Percentiles rank a stretch among this genome's conserved stretches.
phyloP scores from a whole-genome alignment of 2,797 vertebrate species.

The Hemibagrus guttatus region DNA sequence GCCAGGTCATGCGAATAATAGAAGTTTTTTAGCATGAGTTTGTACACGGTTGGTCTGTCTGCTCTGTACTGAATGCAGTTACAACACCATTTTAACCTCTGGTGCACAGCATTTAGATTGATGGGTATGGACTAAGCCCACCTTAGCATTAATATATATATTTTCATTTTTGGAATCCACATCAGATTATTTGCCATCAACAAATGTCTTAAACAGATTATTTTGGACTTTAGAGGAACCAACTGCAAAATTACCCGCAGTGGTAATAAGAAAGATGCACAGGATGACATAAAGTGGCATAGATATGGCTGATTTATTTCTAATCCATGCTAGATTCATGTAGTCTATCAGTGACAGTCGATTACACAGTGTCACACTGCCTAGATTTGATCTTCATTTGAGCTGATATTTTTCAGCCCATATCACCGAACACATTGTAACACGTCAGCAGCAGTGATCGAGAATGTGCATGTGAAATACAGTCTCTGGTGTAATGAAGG shows the following conservation, averaged over 20 bases:
- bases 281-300: no score
- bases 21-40: not conserved
- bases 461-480: not conserved
- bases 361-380: not conserved
- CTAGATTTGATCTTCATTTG: not conserved
- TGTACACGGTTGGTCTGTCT: not conserved
- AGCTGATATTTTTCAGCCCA: not conserved
- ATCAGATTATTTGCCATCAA: not conserved
- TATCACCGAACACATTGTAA: not conserved
- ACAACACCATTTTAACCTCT: not conserved
- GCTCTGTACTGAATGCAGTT: not conserved
- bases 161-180: not conserved
- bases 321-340: not conserved
- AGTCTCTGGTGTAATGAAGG: not conserved
- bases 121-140: not conserved
- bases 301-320: not conserved
- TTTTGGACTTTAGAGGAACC: not conserved
- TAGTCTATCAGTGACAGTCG: not conserved
- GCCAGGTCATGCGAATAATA: not conserved
- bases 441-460: not conserved
- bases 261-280: not conserved
- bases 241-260: not conserved
- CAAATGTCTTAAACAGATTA: not conserved
- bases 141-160: not conserved
- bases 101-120: not conserved